These are phyloP conservation scores for Pheucticus melanocephalus DNA, from an alignment of 2,113 vertebrate species.

Conservation along the genomic window DNA sequence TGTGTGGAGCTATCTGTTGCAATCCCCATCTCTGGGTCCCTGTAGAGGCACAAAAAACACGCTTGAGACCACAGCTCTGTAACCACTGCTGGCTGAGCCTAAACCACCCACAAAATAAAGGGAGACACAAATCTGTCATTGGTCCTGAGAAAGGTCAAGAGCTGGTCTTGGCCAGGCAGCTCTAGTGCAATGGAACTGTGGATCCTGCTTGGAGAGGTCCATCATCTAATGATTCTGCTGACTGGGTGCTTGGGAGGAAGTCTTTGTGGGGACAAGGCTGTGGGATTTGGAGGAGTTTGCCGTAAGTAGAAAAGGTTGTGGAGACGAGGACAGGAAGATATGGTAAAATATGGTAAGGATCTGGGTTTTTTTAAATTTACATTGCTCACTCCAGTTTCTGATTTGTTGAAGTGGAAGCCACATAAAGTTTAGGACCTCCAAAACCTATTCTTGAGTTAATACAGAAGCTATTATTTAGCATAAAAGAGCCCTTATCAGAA, in stretches of 20 bases:
- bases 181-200: not conserved
- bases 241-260: not conserved
- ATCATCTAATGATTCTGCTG: not conserved
- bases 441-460: not conserved
- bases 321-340: not conserved
- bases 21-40: not conserved
- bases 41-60: not conserved
- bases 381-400: not conserved
- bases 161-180: not conserved
- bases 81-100: not conserved
- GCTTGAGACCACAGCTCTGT: not conserved
- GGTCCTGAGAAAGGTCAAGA: not conserved
- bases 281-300: not conserved
- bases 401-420: not conserved
- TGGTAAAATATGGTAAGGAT: not conserved
- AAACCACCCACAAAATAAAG: not conserved
- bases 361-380: not conserved
- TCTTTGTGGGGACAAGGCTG: not conserved
- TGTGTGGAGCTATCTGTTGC: not conserved
- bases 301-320: not conserved
- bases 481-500: not conserved
- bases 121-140: rapidly evolving
- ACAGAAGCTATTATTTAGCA: not conserved
- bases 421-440: not conserved
- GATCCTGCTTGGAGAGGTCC: not conserved